A percentile compares a stretch with the other conserved stretches of the same genome.
These are phyloP conservation scores for Actinostola sp. DNA, from an alignment of 92 coral and sea anemone genomes.

Conservation along the genomic window DNA sequence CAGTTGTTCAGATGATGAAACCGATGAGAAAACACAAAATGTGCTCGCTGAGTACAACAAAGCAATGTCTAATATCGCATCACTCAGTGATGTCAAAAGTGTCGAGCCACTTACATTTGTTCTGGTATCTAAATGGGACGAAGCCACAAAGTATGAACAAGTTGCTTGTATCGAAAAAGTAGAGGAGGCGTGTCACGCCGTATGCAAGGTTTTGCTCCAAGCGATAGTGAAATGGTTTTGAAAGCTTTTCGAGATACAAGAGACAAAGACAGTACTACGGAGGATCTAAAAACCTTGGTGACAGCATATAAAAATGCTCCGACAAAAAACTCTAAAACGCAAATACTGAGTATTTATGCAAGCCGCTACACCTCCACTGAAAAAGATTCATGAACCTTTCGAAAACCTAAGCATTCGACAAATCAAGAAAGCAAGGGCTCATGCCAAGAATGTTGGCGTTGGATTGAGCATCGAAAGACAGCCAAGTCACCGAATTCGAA, in stretches of 20 bases:
- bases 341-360: slow-evolving; percentile 61
- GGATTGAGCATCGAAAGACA: slow-evolving; percentile 42
- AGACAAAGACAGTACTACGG: slow-evolving; percentile 6
- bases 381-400: slow-evolving; percentile 48
- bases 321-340: slow-evolving; percentile 52
- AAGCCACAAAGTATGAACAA: slow-evolving; percentile 35
- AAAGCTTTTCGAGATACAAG: slow-evolving; percentile 26
- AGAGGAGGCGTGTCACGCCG: slow-evolving; percentile 52
- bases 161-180: slow-evolving; percentile 43
- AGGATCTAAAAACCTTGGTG: slow-evolving; percentile 27
- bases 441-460: slow-evolving; percentile 47
- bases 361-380: slow-evolving; percentile 33
- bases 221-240: slow-evolving; percentile 38
- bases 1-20: slow-evolving; percentile 21
- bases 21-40: slow-evolving; percentile 17
- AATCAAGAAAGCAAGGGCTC: slow-evolving; percentile 48
- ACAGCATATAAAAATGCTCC: too few species aligned
- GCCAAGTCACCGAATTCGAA: slow-evolving; percentile 33
- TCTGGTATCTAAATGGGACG: too few species aligned
- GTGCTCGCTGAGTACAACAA: too few species aligned
- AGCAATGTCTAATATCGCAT: too few species aligned
- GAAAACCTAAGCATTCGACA: slow-evolving; percentile 60
- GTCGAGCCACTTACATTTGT: too few species aligned
- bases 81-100: too few species aligned
- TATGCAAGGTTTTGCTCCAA: slow-evolving; percentile 60